Base-by-base conservation (phyloP, 1,140 invertebrate genomes). In the Cotesia typhae region DNA sequence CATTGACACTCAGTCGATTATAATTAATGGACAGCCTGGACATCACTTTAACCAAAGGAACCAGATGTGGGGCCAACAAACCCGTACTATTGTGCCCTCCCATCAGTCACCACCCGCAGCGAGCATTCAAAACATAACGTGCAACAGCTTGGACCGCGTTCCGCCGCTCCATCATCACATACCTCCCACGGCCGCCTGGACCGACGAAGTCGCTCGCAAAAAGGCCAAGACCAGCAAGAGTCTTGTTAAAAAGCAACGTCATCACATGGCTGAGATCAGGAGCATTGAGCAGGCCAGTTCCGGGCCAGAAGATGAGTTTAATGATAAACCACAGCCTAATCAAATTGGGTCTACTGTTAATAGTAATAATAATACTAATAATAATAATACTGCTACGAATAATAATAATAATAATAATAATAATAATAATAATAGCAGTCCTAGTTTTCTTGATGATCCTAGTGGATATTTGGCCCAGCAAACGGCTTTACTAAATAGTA, bases 381-480 rank as follows among this genome's bases (percentile, higher is more conserved):
- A 41, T 41, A 47, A 47, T 47, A 47, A 47, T 47, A 47, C 6
- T 47, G 10, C 6, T 47, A 7, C 41, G 5, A 47, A 10, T 47
- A 47, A 5, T 47, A 47, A 47, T 14, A 47, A 10, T 47, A 47
- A 5, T 47, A 47, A 47, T 47, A 47, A 47, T 47, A 47, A 10
- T 10, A 47, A 9, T 10, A 47, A 3, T 10, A 47, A 47, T 47
- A 47, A 47, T 10, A 47, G 41, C 10, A 47, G 87, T 72, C 92
- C 92, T 1, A 93, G 92, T 51, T 96, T 96, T 79, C 91, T 96
- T 87, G 95, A 96, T 76, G 95, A 97, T 84, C 94, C 95, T 0
- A 95, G 92, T 80, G 95, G 93, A 4, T 96, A 96, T 86, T 85
- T 96, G 68, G 93, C 94, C 4, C 94, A 95, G 79, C 94, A 95